Evolutionary conservation across 2,113 vertebrate species (phyloP).

Genomic region (Columba janthina): DNA sequence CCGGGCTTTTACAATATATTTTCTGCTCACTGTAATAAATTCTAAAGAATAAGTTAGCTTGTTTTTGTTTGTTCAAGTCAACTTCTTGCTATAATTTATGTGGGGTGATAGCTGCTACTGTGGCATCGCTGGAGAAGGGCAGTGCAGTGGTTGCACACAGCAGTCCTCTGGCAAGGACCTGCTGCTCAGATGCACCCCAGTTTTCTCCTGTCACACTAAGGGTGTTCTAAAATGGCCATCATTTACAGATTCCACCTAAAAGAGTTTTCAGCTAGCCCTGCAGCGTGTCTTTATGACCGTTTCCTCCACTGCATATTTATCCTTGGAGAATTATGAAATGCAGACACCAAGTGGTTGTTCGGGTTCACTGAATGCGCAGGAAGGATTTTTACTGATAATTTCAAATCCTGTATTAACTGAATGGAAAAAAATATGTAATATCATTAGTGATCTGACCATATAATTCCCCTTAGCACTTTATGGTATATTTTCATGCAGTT

Average conservation of each 20-base stretch:
- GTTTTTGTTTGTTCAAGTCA: neutral
- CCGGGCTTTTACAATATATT: neutral
- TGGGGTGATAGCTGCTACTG: rapidly evolving
- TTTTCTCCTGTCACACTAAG: neutral
- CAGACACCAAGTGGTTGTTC: neutral
- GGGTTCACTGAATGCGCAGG: conserved; percentile 24
- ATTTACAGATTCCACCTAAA: neutral
- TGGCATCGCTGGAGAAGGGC: neutral
- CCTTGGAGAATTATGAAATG: conserved; percentile 18
- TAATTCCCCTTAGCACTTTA: neutral
- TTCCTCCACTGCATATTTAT: neutral
- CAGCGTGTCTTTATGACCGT: neutral
- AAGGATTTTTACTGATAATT: conserved; percentile 35
- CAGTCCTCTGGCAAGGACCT: neutral
- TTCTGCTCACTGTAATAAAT: neutral
- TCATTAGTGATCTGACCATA: neutral
- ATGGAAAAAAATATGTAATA: neutral
- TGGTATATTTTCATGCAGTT: neutral
- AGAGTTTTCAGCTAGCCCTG: neutral
- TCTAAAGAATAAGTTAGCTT: neutral
- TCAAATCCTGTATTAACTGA: neutral
- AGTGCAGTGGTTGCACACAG: neutral
- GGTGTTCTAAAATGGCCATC: neutral
- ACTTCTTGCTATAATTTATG: neutral
- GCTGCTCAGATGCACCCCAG: neutral